Evolutionary conservation across 2,113 vertebrate species (phyloP), one percentile per base, ranked within the genome.

Genomic region (Anhinga rufa): DNA sequence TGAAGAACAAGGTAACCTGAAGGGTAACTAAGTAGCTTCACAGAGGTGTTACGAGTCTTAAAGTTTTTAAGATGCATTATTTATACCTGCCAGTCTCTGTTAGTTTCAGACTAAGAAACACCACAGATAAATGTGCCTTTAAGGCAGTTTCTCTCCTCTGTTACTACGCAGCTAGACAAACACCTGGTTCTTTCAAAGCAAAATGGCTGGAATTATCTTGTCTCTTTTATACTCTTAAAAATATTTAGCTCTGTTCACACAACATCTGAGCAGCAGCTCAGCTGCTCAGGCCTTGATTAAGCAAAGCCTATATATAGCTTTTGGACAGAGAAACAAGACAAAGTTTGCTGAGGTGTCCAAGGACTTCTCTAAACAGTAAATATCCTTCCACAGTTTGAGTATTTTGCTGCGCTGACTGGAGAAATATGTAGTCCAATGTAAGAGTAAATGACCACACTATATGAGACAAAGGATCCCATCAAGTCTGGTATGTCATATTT

Each of bases 321-420:
- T 78, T 86, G 72, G 52, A 29, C 65, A 83, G n/a, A 88, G 60
- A 90, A 87, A 83, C 76, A 94, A 70, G 71, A 12, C 60, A 20
- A 86, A 81, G 80, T 88, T 94, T 93, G 51, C 64, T 71, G 88
- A 95, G 62, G 38, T 83, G 68, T 83, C 90, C 92, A 88, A 86
- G 82, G 82, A 75, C 82, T 86, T 87, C 64, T 78, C 76, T 80
- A 70, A 93, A 51, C 26, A 71, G 51, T 71, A 93, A 83, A 90
- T 86, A 78, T 44, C 29, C 32, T 72, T 77, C 64, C 42, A 62
- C 10, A 34, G 24, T 66, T 82, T 26, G 21, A 40, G 44, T 21
- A 44, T 12, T 92, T 88, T 14, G 2, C 44, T 70, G 68, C 9
- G 7, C 12, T 5, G 7, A 34, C n/a, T 65, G 74, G 46, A 71